These are phyloP conservation scores for Drosophila varians DNA, from an alignment of 1,140 invertebrate species.

Conservation along the genomic window DNA sequence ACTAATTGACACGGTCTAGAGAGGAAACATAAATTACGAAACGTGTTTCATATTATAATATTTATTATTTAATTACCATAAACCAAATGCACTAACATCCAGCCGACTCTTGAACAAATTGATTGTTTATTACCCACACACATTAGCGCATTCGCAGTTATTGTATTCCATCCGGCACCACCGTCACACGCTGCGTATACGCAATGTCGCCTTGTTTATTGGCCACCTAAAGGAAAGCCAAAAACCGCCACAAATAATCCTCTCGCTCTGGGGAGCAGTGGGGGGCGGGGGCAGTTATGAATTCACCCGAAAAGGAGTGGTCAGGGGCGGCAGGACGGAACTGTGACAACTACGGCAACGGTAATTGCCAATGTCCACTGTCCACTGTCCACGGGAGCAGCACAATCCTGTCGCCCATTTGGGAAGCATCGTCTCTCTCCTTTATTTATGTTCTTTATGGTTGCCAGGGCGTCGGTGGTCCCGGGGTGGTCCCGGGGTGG, in stretches of 20 bases:
- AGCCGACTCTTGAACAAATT: slow-evolving; percentile 59
- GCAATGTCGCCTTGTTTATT: slow-evolving; percentile 32
- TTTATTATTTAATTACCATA: slow-evolving; percentile 80
- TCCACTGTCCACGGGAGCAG: slow-evolving; percentile 50
- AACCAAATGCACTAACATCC: slow-evolving; percentile 44
- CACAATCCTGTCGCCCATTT: slow-evolving; percentile 53
- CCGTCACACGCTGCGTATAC: slow-evolving; percentile 62
- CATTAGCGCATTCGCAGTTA: slow-evolving; percentile 64
- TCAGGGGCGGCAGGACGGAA: slow-evolving; percentile 25
- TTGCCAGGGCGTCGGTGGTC: not conserved
- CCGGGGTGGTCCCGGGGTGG: not conserved
- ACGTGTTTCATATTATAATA: slow-evolving; percentile 29
- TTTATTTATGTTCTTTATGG: slow-evolving; percentile 50
- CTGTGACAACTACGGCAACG: slow-evolving; percentile 74
- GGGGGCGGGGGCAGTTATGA: slow-evolving; percentile 3
- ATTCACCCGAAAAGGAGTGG: not conserved
- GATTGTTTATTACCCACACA: slow-evolving; percentile 76
- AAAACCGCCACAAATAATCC: slow-evolving; percentile 51
- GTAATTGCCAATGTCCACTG: slow-evolving; percentile 79
- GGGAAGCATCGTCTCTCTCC: slow-evolving; percentile 39
- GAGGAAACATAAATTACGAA: slow-evolving; percentile 51
- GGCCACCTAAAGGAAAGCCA: slow-evolving; percentile 19
- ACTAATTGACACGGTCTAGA: slow-evolving; percentile 67
- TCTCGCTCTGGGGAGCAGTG: slow-evolving; percentile 44
- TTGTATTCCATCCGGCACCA: slow-evolving; percentile 47